Evolutionary conservation across 23 tunicate species (phyloP).

Genomic region (Styela plicata): DNA sequence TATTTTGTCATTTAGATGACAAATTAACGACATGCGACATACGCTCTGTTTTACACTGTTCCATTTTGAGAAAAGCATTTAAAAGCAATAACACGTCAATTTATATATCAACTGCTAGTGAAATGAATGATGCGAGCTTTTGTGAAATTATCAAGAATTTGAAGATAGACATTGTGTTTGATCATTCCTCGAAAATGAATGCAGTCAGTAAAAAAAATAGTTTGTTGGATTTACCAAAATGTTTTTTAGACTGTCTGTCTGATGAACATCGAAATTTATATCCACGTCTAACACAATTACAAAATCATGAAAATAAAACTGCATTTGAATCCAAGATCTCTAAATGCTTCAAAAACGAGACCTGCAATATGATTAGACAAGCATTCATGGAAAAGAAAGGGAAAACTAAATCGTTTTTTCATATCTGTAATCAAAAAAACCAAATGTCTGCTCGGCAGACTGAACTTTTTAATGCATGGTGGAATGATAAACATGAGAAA

Average conservation of each 20-base stretch:
- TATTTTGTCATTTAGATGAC: slow-evolving; percentile 14
- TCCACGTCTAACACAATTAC: slow-evolving; percentile 1
- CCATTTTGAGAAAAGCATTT: background rate
- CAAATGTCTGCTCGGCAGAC: slow-evolving; percentile 7
- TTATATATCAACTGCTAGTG: background rate
- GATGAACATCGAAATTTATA: background rate
- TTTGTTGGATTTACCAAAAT: background rate
- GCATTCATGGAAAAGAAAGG: background rate
- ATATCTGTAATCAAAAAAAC: slow-evolving; percentile 23
- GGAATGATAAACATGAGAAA: background rate
- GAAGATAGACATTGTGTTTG: background rate
- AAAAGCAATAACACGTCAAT: background rate
- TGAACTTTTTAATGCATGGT: slow-evolving; percentile 20
- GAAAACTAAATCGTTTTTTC: background rate
- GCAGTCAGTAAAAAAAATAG: background rate
- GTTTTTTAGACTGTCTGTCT: background rate
- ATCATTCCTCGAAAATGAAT: background rate
- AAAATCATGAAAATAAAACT: background rate
- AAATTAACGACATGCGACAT: slow-evolving; percentile 2
- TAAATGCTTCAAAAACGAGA: background rate
- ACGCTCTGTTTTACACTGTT: slow-evolving; percentile 4
- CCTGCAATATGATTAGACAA: background rate
- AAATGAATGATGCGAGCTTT: background rate
- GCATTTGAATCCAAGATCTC: slow-evolving; percentile 12
- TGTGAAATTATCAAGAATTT: background rate